A percentile compares a stretch with the other conserved stretches of the same genome.
phyloP scores from a whole-genome alignment of 2,888 invertebrate species.

The Leucozona laternaria region DNA sequence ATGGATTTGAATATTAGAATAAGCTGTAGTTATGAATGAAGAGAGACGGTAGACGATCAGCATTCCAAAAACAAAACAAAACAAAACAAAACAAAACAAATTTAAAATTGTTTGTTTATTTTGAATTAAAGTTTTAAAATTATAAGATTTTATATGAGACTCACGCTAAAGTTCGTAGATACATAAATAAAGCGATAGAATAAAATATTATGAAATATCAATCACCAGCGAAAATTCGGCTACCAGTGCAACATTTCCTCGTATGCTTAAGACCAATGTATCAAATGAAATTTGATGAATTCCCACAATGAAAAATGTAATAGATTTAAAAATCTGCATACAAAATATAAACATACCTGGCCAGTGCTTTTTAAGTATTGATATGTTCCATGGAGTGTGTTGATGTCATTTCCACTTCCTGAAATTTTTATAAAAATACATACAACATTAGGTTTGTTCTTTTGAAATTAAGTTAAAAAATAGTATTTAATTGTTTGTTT shows the following conservation, averaged over 20 bases:
- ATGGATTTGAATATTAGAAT: slow-evolving; percentile 12
- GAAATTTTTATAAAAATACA: slow-evolving; percentile 64
- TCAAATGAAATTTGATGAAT: slow-evolving; percentile 65
- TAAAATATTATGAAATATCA: slow-evolving; percentile 79
- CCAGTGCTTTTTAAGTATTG: slow-evolving; percentile 87
- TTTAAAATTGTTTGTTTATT: not conserved
- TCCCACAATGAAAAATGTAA: slow-evolving; percentile 74
- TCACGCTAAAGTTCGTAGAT: slow-evolving; percentile 26
- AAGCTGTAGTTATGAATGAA: slow-evolving; percentile 33
- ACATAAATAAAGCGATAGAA: slow-evolving; percentile 50
- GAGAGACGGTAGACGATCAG: slow-evolving; percentile 9
- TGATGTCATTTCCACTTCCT: slow-evolving; percentile 80
- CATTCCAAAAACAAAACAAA: slow-evolving; percentile 1
- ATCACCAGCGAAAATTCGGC: slow-evolving; percentile 80
- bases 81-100: no score
- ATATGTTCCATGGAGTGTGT: slow-evolving; percentile 83
- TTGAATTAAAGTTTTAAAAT: not conserved
- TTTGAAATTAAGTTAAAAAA: not conserved
- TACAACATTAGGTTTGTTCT: not conserved
- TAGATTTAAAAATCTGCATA: slow-evolving; percentile 70
- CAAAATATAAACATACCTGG: slow-evolving; percentile 84
- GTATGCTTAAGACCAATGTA: slow-evolving; percentile 71
- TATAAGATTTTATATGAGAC: not conserved
- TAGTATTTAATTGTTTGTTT: not conserved
- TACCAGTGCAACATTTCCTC: slow-evolving; percentile 79